Percentiles rank a stretch among this genome's conserved stretches.
Conservation (phyloP, 1,140 invertebrate species). For the Nasonia longicornis region DNA sequence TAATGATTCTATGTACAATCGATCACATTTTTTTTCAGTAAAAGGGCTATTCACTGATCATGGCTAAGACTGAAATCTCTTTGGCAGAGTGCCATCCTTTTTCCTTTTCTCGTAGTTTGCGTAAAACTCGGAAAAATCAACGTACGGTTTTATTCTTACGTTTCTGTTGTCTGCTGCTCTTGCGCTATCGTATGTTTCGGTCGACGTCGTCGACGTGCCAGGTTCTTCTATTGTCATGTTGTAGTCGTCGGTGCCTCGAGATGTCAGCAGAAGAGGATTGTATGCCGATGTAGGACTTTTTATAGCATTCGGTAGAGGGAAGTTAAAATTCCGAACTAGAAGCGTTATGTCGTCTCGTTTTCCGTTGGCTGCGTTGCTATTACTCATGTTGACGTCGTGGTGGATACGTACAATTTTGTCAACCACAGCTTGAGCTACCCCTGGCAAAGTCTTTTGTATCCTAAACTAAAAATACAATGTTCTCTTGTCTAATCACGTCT, state of each 20-base stretch:
- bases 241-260: conserved; percentile 52
- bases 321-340: conserved; percentile 89
- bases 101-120: conserved; percentile 77
- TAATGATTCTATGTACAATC: background rate
- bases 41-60: no score
- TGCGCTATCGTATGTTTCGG: background rate
- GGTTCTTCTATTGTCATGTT: conserved; percentile 39
- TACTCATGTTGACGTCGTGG: conserved; percentile 82
- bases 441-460: conserved; percentile 82
- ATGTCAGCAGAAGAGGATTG: conserved; percentile 71
- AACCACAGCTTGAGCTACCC: conserved; percentile 88
- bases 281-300: conserved; percentile 69
- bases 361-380: conserved; percentile 66
- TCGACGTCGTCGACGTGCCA: background rate
- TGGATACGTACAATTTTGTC: conserved; percentile 88
- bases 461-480: conserved; percentile 75
- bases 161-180: conserved; percentile 69
- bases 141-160: conserved; percentile 82
- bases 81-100: conserved; percentile 72
- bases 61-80: conserved; percentile 66
- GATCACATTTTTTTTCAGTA: no score
- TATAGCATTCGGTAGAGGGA: conserved; percentile 76
- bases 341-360: conserved; percentile 86
- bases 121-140: conserved; percentile 88
- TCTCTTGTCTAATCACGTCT: background rate